Conservation (phyloP, 2,888 invertebrate genomes). For the Nasonovia ribisnigri region DNA sequence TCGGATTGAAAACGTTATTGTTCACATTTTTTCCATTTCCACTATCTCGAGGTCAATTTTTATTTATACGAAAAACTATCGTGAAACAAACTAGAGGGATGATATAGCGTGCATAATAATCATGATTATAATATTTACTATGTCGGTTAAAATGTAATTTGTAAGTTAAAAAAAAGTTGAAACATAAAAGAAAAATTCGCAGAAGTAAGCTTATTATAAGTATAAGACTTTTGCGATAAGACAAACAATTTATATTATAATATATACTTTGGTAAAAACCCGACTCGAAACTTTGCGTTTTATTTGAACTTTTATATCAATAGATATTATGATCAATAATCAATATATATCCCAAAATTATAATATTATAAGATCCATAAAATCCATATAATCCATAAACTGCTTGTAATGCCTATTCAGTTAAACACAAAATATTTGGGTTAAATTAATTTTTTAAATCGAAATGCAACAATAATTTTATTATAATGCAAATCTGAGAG, state of each 20-base stretch:
- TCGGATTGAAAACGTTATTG: background rate
- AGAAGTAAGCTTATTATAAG: background rate
- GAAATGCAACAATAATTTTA: background rate
- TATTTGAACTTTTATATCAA: background rate
- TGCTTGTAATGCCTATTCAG: background rate
- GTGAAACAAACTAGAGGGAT: too few species aligned
- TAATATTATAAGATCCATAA: too few species aligned
- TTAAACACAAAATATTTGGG: background rate
- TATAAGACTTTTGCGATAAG: background rate
- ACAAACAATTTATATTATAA: background rate
- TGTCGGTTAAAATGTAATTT: background rate
- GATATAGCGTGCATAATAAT: background rate
- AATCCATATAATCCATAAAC: background rate
- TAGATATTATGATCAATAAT: background rate
- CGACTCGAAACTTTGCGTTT: background rate
- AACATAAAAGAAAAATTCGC: background rate
- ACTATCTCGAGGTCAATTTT: background rate
- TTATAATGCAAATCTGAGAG: background rate
- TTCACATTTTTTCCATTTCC: background rate
- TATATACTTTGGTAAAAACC: background rate
- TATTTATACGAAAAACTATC: background rate
- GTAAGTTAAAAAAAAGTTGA: background rate
- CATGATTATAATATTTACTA: background rate
- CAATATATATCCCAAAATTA: too few species aligned
- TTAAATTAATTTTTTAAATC: background rate